A percentile compares a stretch with the other conserved stretches of the same genome.
These are phyloP conservation scores for Tenualosa thibaudeaui DNA, from an alignment of 2,797 vertebrate species.

Conservation along the genomic window DNA sequence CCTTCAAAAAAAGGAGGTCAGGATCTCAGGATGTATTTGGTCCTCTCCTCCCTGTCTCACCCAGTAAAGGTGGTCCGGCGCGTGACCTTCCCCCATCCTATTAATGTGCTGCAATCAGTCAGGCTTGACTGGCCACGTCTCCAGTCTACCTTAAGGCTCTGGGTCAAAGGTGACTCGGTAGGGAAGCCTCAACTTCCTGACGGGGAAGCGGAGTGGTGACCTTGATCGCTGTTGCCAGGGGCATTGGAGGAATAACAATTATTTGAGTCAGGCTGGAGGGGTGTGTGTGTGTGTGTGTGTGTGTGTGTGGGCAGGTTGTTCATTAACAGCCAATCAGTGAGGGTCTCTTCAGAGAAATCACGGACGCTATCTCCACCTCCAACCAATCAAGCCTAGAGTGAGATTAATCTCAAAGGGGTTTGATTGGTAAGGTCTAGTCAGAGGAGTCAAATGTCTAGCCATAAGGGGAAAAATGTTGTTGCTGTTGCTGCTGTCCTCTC, in stretches of 20 bases:
- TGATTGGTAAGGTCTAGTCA: neutral
- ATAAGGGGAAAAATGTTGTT: neutral
- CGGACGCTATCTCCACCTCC: neutral
- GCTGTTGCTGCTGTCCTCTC: neutral
- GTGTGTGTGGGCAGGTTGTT: neutral
- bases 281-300: neutral
- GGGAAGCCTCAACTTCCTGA: constrained; percentile 45
- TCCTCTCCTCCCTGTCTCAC: constrained; percentile 46
- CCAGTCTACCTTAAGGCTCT: constrained; percentile 53
- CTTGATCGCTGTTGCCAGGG: constrained; percentile 56
- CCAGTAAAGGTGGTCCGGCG: constrained; percentile 37
- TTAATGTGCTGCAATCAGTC: constrained; percentile 49
- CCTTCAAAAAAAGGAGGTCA: constrained; percentile 14
- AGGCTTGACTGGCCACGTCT: constrained; percentile 39
- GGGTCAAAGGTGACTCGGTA: constrained; percentile 53
- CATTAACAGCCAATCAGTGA: constrained; percentile 6
- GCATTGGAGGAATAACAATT: constrained; percentile 53
- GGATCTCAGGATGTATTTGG: constrained; percentile 26
- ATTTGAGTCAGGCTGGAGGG: constrained; percentile 33
- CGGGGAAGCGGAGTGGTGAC: constrained; percentile 49
- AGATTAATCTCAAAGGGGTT: neutral
- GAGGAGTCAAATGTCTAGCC: neutral
- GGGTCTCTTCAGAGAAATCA: constrained; percentile 9
- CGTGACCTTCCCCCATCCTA: constrained; percentile 56
- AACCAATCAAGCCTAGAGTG: neutral